These are phyloP conservation scores for Drosophila formosana DNA, from an alignment of 2,888 invertebrate species.

Conservation along the genomic window DNA sequence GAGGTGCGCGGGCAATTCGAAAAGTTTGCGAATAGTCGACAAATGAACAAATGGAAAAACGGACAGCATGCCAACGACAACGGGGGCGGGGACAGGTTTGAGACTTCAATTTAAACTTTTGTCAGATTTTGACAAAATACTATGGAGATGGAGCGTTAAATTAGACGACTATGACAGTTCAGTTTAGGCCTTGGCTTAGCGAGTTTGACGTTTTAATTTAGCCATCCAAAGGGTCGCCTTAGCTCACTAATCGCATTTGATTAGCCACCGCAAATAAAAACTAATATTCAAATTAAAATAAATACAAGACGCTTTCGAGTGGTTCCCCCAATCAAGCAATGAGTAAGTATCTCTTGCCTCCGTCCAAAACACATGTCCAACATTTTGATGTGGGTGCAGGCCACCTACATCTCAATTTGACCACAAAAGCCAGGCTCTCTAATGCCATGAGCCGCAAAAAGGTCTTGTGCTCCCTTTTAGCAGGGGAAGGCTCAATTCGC, in stretches of 20 bases:
- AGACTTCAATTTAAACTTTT: conserved; percentile 73
- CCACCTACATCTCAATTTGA: conserved; percentile 71
- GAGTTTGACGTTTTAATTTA: conserved; percentile 26
- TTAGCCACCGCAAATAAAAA: conserved; percentile 19
- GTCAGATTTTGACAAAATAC: conserved; percentile 33
- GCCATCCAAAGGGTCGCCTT: conserved; percentile 40
- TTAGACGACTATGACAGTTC: conserved; percentile 46
- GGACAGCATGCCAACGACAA: conserved; percentile 21
- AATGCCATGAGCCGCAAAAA: conserved; percentile 60
- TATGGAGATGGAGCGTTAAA: conserved; percentile 42
- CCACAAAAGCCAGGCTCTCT: conserved; percentile 67
- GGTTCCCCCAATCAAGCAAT: conserved; percentile 1
- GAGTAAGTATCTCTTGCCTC: not conserved
- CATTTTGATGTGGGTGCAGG: conserved; percentile 66
- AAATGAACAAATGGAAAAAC: conserved; percentile 20
- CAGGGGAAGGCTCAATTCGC: conserved; percentile 21
- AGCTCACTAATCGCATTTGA: conserved; percentile 51
- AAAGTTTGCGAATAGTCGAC: conserved; percentile 45
- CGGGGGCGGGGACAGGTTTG: not conserved
- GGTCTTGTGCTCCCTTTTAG: conserved; percentile 35
- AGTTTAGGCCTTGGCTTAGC: conserved; percentile 24
- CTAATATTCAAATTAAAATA: conserved; percentile 13
- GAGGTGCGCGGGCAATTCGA: conserved; percentile 52
- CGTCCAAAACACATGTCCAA: conserved; percentile 40
- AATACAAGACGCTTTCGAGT: conserved; percentile 14